Percentiles rank a stretch among this genome's conserved stretches.
Conservation (phyloP, 37 sponge, comb jelly and placozoan species). For the Petrosia ficiformis region DNA sequence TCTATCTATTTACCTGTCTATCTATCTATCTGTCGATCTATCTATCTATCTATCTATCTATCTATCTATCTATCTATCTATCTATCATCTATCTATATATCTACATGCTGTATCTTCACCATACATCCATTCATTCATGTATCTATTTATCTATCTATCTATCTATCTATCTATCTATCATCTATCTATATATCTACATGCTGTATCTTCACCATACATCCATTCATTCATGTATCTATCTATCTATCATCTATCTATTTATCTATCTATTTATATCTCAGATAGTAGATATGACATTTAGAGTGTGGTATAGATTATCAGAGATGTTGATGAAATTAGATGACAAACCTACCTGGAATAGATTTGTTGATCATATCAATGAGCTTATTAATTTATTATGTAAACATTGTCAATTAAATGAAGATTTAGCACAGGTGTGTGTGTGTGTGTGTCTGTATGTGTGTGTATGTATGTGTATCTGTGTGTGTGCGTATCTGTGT, state of each 20-base stretch:
- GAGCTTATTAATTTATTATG: constrained; percentile 47
- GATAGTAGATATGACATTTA: constrained; percentile 82
- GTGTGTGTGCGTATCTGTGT: no score
- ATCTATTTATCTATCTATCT: background rate
- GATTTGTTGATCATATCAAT: constrained; percentile 60
- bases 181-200: background rate
- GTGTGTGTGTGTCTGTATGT: no score
- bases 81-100: no score
- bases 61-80: no score
- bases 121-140: no score
- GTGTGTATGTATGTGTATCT: no score
- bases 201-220: background rate
- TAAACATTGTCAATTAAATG: constrained; percentile 78
- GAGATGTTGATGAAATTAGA: constrained; percentile 53
- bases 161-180: background rate
- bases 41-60: no score
- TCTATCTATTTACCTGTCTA: no score
- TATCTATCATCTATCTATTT: background rate
- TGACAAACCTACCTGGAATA: constrained; percentile 10
- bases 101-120: background rate
- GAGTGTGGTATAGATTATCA: constrained; percentile 79
- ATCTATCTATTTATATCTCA: constrained; percentile 1
- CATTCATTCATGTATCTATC: background rate
- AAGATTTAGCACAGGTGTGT: constrained; percentile 50
- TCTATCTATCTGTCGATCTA: no score